Conservation (phyloP, 2,113 vertebrate species). For the Brachyhypopomus gauderio region DNA sequence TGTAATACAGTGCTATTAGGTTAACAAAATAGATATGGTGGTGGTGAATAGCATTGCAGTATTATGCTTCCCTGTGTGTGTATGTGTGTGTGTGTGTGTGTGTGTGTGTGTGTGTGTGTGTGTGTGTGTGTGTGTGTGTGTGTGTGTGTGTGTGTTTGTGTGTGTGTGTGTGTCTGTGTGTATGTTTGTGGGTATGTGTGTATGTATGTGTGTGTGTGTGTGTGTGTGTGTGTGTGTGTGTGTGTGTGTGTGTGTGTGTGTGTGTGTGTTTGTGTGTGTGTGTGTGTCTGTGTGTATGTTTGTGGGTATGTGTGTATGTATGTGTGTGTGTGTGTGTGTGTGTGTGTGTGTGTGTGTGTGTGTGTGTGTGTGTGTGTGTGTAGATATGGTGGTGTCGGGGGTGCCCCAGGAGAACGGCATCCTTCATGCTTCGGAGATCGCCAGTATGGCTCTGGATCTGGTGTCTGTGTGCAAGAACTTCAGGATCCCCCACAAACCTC, state of each 20-base stretch:
- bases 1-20: too few relatives aligned
- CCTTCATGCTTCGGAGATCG: constrained; percentile 75
- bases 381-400: constrained; percentile 86
- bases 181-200: constrained; percentile 55
- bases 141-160: constrained; percentile 37
- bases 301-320: constrained; percentile 85
- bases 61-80: not conserved
- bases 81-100: constrained; percentile 37
- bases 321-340: constrained; percentile 38
- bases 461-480: constrained; percentile 80
- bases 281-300: constrained; percentile 38
- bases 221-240: constrained; percentile 39
- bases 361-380: constrained; percentile 36
- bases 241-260: constrained; percentile 38
- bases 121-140: constrained; percentile 38
- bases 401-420: constrained; percentile 80
- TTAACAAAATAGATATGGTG: too few relatives aligned
- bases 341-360: constrained; percentile 10
- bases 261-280: constrained; percentile 37
- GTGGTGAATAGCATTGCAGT: too few relatives aligned
- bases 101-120: constrained; percentile 39
- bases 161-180: constrained; percentile 39
- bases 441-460: constrained; percentile 84
- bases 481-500: constrained; percentile 81
- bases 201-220: constrained; percentile 55